Evolutionary conservation across 1,140 invertebrate species (phyloP).

Genomic region (Danaus plexippus): DNA sequence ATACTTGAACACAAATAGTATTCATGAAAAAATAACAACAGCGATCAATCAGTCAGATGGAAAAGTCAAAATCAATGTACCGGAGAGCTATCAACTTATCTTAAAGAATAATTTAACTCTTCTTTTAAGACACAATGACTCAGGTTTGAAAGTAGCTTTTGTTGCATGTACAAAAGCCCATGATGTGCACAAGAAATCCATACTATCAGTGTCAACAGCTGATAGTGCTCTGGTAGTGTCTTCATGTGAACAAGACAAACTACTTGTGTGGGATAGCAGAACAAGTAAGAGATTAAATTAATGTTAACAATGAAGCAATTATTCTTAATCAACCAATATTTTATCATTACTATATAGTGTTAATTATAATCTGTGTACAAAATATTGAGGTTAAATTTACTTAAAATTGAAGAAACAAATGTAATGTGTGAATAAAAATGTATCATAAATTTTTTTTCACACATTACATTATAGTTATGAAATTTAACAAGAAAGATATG

Average conservation of each 20-base stretch:
- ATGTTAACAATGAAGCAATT: no score
- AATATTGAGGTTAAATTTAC: no score
- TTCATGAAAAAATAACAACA: constrained; percentile 57
- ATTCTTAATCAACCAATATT: no score
- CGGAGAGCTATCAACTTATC: constrained; percentile 51
- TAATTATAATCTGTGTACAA: no score
- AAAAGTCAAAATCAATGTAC: constrained; percentile 55
- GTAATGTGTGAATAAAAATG: no score
- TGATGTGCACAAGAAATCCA: constrained; percentile 58
- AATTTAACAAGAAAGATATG: neutral
- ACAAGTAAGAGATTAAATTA: constrained; percentile 54
- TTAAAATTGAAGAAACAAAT: no score
- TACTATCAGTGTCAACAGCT: constrained; percentile 72
- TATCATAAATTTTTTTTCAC: no score
- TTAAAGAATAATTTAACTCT: constrained; percentile 49
- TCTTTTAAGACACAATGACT: constrained; percentile 53
- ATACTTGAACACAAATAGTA: constrained; percentile 51
- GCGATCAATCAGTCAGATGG: constrained; percentile 41
- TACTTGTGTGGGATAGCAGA: constrained; percentile 77
- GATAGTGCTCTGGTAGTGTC: constrained; percentile 76
- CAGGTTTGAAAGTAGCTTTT: constrained; percentile 59
- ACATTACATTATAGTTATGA: no score
- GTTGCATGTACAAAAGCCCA: constrained; percentile 58
- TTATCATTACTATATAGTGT: no score
- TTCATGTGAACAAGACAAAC: constrained; percentile 73